phyloP scores from a whole-genome alignment of 2,888 invertebrate species.

The Dromius quadrimaculatus region DNA sequence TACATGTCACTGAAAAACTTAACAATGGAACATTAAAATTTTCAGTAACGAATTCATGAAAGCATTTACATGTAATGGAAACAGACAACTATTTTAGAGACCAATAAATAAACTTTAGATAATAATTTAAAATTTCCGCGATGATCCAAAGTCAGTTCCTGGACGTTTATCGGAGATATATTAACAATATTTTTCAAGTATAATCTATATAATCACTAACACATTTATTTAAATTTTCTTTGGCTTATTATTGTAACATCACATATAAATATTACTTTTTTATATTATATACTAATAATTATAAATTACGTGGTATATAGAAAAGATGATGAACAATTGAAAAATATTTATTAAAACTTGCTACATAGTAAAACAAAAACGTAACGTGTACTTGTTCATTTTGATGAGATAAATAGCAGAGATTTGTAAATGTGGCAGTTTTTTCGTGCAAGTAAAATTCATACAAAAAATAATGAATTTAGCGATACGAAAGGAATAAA shows the following conservation, averaged over 20 bases:
- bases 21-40: conserved; percentile 44
- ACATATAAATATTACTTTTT: conserved; percentile 54
- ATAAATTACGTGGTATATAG: conserved; percentile 44
- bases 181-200: conserved; percentile 51
- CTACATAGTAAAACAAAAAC: conserved; percentile 24
- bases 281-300: conserved; percentile 49
- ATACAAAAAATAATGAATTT: too few species aligned
- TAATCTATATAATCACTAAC: conserved; percentile 49
- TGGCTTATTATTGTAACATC: conserved; percentile 57
- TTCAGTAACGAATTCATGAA: conserved; percentile 41
- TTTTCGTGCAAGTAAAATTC: too few species aligned
- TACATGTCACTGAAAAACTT: conserved; percentile 27
- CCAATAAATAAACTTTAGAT: conserved; percentile 28
- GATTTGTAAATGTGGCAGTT: background rate
- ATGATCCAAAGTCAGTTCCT: conserved; percentile 46
- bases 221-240: conserved; percentile 53
- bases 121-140: conserved; percentile 8
- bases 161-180: conserved; percentile 50
- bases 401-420: too few species aligned
- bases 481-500: too few species aligned
- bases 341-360: conserved; percentile 40
- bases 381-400: too few species aligned
- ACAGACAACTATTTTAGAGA: conserved; percentile 31
- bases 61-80: conserved; percentile 28
- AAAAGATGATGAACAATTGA: conserved; percentile 47